Evolutionary conservation across 1,140 invertebrate genomes (phyloP).

Genomic region (Orius laevigatus): DNA sequence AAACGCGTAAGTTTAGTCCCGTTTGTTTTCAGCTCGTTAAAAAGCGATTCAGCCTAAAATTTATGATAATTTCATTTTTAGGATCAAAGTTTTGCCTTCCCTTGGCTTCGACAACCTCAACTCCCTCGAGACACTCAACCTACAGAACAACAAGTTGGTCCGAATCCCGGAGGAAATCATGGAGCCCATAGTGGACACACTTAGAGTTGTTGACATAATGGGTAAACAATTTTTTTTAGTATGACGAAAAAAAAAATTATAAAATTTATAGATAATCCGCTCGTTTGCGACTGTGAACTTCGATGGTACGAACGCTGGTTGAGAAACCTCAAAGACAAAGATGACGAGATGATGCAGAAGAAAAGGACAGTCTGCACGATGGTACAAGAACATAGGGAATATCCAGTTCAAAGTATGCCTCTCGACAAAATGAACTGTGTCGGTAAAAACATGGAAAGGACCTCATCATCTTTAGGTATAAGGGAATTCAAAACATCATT

Average conservation of each 20-base stretch:
- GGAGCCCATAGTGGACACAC: constrained; percentile 68
- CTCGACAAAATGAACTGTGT: constrained; percentile 61
- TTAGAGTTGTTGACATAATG: constrained; percentile 69
- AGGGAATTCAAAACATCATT: neutral
- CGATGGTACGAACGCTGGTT: constrained; percentile 69
- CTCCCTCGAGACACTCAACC: constrained; percentile 68
- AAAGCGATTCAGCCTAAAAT: neutral
- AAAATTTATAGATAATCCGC: constrained; percentile 56
- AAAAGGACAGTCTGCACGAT: constrained; percentile 42
- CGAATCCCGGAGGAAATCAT: constrained; percentile 74
- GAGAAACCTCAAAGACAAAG: constrained; percentile 50
- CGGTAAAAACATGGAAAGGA: constrained; percentile 33
- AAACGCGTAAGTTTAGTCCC: constrained; percentile 52
- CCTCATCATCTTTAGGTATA: neutral
- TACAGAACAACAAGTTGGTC: constrained; percentile 72
- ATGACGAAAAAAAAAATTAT: neutral
- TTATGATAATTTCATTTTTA: constrained; percentile 27
- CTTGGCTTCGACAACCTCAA: constrained; percentile 73
- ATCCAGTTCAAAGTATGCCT: constrained; percentile 60
- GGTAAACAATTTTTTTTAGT: constrained; percentile 38
- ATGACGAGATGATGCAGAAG: constrained; percentile 72
- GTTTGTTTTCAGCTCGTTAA: neutral
- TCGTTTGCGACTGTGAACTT: constrained; percentile 72
- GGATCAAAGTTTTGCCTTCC: constrained; percentile 58
- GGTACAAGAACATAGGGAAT: constrained; percentile 44